phyloP scores from a whole-genome alignment of 2,888 invertebrate species.

The Drosophila birchii region DNA sequence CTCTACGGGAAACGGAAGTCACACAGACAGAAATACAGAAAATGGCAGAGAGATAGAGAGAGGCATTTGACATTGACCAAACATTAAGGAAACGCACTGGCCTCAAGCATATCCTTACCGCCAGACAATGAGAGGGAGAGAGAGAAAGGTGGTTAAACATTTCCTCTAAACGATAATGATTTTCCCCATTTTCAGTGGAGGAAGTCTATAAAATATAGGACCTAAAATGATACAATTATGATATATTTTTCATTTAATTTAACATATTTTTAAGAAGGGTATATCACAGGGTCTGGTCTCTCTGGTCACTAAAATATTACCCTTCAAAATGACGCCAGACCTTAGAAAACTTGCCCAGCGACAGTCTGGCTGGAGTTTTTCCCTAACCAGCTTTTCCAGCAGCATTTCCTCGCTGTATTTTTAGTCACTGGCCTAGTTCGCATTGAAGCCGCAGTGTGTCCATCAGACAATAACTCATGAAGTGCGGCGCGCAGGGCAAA shows the following conservation, averaged over 20 bases:
- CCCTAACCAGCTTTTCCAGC: slow-evolving; percentile 2
- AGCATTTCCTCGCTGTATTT: no score
- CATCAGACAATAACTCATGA: slow-evolving; percentile 72
- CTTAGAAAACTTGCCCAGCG: slow-evolving; percentile 52
- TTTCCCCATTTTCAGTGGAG: neutral
- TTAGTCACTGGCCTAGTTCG: slow-evolving; percentile 67
- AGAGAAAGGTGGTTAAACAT: slow-evolving; percentile 19
- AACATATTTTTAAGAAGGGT: neutral
- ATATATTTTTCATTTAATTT: neutral
- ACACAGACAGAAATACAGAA: slow-evolving; percentile 11
- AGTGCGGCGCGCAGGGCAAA: slow-evolving; percentile 33
- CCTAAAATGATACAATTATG: neutral
- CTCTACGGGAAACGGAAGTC: slow-evolving; percentile 45
- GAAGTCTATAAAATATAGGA: neutral
- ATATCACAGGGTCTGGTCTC: no score
- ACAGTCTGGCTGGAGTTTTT: slow-evolving; percentile 33
- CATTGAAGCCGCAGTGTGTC: slow-evolving; percentile 61
- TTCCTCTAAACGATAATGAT: slow-evolving; percentile 14
- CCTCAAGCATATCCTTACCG: slow-evolving; percentile 62
- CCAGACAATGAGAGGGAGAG: slow-evolving; percentile 6
- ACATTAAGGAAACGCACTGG: slow-evolving; percentile 63
- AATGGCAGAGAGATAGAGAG: neutral
- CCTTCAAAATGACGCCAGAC: slow-evolving; percentile 10
- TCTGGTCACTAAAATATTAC: no score
- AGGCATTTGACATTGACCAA: slow-evolving; percentile 62